Evolutionary conservation across 2,113 vertebrate genomes (phyloP).

Genomic region (Otocyon megalotis): DNA sequence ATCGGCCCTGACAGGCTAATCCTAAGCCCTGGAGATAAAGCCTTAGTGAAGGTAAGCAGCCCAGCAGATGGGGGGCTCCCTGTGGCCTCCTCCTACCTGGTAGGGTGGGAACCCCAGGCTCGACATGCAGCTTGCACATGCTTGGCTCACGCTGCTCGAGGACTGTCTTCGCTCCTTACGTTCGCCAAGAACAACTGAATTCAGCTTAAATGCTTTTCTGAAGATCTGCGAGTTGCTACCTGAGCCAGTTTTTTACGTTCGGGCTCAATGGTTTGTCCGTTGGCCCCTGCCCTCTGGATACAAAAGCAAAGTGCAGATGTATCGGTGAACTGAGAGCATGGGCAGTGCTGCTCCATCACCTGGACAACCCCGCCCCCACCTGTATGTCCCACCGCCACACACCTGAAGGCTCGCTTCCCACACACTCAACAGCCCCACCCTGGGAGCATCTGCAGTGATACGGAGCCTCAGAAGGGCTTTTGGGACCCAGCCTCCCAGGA

Average conservation of each 20-base stretch:
- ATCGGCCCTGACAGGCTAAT: accelerated
- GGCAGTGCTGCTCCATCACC: accelerated
- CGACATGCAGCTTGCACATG: accelerated
- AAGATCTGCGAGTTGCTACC: not conserved
- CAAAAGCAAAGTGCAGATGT: not conserved
- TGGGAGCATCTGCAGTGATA: accelerated
- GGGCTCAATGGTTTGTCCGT: not conserved
- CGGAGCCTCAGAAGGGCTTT: not conserved
- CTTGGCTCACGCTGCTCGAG: too few species aligned
- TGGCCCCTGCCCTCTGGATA: not conserved
- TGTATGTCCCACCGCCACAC: not conserved
- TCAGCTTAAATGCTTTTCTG: not conserved
- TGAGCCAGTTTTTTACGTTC: not conserved
- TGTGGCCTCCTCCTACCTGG: not conserved
- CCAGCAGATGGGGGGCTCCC: not conserved
- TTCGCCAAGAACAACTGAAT: not conserved
- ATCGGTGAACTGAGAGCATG: accelerated
- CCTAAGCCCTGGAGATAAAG: not conserved
- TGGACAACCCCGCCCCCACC: not conserved
- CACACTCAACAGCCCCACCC: not conserved
- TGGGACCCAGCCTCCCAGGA: not conserved
- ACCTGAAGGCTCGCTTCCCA: not conserved
- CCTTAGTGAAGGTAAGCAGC: not conserved
- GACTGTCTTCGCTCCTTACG: not conserved
- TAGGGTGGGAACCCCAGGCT: not conserved